Base-by-base conservation (phyloP, 2,797 vertebrate species). In the Botia almorhae region DNA sequence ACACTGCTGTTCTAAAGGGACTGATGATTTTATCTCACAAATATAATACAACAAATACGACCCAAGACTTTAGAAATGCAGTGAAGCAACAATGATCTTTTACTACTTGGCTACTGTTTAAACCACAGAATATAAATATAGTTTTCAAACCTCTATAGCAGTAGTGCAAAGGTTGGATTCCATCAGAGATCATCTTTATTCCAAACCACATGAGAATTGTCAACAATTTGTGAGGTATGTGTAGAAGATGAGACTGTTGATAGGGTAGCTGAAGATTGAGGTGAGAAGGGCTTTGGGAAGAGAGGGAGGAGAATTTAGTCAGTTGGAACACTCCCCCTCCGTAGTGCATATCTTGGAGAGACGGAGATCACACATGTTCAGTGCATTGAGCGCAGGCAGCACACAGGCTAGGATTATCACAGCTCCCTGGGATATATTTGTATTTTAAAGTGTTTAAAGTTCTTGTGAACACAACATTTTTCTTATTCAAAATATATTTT, bases 241-340 rank as follows among this genome's bases (percentile, higher is more conserved):
- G 88, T 84, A 87, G 85, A 88, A 90, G 88, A 80, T 85, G 68
- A 79, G 78, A 75, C 11, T n/a, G 68, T 73, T 80, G 83, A 85
- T 75, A 86, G 86, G 55, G 21, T 69, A 67, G 65, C 72, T 70
- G 81, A 80, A 85, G 81, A 76, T 60, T 84, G 84, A 81, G 89
- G 81, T 82, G 71, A 81, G 85, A 90, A 89, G 87, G 84, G 84
- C 48, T 79, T 16, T 23, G 83, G 84, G 89, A 89, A 89, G 90
- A 69, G 85, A 88, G 85, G 88, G 89, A 78, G 85, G 88, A 86
- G 85, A 87, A 81, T 68, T 72, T 69, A 85, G 80, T 19, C 65
- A 23, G 74, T 85, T 85, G 70, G 84, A 89, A 89, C 89, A 91
- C 92, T 89, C 91, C 91, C 91, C 91, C 86, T 80, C 78, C 76